phyloP scores from a whole-genome alignment of 2,888 invertebrate genomes.

The Miltochrista miniata region DNA sequence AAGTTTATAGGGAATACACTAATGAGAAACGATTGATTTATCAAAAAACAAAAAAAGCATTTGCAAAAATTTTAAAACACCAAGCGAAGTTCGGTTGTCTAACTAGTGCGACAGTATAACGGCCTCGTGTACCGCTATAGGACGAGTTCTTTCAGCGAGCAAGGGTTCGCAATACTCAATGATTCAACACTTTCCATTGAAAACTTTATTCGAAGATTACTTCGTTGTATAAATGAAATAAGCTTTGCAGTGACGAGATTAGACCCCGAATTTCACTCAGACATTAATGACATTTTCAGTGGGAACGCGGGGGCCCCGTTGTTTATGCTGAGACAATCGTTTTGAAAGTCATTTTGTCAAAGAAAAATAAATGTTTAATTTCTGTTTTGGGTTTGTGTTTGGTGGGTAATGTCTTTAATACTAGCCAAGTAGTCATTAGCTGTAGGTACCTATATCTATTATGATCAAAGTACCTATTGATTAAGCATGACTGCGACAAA shows the following conservation, averaged over 20 bases:
- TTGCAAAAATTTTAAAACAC: too few species aligned
- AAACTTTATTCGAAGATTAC: constrained; percentile 83
- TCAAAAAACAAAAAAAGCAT: too few species aligned
- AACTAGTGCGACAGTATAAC: constrained; percentile 2
- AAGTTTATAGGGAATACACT: too few species aligned
- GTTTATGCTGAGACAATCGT: constrained; percentile 77
- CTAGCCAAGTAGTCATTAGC: too few species aligned
- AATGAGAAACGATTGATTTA: too few species aligned
- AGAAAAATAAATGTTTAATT: constrained; percentile 50
- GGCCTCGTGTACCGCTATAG: constrained; percentile 38
- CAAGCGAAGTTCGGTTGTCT: too few species aligned
- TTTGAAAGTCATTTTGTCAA: constrained; percentile 80
- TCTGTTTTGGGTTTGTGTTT: too few species aligned
- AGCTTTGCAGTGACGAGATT: constrained; percentile 82
- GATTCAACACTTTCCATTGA: constrained; percentile 81
- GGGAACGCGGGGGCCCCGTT: constrained; percentile 63
- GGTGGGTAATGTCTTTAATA: too few species aligned
- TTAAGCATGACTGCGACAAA: too few species aligned
- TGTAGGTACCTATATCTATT: too few species aligned
- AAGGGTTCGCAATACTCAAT: constrained; percentile 80
- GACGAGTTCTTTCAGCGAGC: constrained; percentile 68
- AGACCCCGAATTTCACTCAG: constrained; percentile 81
- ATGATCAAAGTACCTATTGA: too few species aligned
- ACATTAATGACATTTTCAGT: constrained; percentile 83
- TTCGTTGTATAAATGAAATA: constrained; percentile 83